Conservation (phyloP, 2,797 vertebrate genomes). For the Diplodus sargus region DNA sequence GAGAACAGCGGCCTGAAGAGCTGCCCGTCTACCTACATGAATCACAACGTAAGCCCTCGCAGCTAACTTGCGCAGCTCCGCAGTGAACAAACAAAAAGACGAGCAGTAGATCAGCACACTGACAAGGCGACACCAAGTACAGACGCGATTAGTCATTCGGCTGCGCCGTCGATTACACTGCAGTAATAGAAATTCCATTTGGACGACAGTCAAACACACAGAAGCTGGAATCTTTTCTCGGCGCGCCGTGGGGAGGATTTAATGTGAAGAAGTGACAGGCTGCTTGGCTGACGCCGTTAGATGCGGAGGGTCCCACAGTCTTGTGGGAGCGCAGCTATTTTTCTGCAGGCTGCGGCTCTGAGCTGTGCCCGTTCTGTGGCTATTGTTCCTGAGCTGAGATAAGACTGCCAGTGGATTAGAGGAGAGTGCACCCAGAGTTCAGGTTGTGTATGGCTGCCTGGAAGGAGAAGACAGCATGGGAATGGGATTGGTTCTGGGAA, state of each 20-base stretch:
- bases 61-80: slow-evolving; percentile 33
- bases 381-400: slow-evolving; percentile 80
- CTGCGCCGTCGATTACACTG: slow-evolving; percentile 24
- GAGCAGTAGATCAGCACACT: slow-evolving; percentile 48
- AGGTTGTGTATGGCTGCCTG: slow-evolving; percentile 61
- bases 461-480: slow-evolving; percentile 47
- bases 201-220: slow-evolving; percentile 56
- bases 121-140: slow-evolving; percentile 45
- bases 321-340: slow-evolving; percentile 69
- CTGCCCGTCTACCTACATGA: slow-evolving; percentile 68
- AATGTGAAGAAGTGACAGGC: slow-evolving; percentile 68
- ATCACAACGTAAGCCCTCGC: slow-evolving; percentile 54
- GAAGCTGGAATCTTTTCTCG: slow-evolving; percentile 46
- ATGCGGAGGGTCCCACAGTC: slow-evolving; percentile 58
- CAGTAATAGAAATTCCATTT: slow-evolving; percentile 62
- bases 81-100: slow-evolving; percentile 58
- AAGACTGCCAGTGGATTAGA: slow-evolving; percentile 79
- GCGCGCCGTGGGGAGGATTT: slow-evolving; percentile 56
- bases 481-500: slow-evolving; percentile 64
- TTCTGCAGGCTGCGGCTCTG: slow-evolving; percentile 64
- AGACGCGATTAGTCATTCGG: slow-evolving; percentile 60
- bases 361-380: slow-evolving; percentile 69
- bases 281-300: slow-evolving; percentile 58
- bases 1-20: slow-evolving; percentile 67
- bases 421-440: slow-evolving; percentile 84